phyloP scores from a whole-genome alignment of 2,113 vertebrate species.

The Leiothrix lutea region DNA sequence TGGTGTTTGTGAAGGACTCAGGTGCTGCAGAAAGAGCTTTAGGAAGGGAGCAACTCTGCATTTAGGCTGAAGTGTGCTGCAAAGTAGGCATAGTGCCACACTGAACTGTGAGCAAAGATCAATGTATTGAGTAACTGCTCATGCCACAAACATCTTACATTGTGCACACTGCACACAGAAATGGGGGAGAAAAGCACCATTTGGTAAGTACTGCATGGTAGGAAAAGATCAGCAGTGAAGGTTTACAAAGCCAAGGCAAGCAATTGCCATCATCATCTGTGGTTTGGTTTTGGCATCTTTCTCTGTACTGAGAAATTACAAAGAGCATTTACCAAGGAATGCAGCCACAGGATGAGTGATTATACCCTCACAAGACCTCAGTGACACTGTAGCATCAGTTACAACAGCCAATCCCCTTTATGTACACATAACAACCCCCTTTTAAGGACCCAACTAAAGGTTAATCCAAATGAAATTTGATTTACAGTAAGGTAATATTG shows the following conservation, averaged over 20 bases:
- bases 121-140: neutral
- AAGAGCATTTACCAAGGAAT: neutral
- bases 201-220: neutral
- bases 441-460: neutral
- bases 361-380: neutral
- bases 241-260: neutral
- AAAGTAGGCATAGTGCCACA: neutral
- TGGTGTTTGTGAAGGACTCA: neutral
- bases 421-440: neutral
- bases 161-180: neutral
- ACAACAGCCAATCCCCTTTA: neutral
- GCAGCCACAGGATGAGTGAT: neutral
- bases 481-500: neutral
- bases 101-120: neutral
- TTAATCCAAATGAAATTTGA: neutral
- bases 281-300: neutral
- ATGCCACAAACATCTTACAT: neutral
- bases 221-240: neutral
- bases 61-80: neutral
- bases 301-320: neutral
- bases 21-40: neutral
- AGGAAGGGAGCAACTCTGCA: neutral
- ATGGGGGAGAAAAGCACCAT: rapidly evolving
- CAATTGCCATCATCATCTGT: neutral
- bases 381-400: neutral